These are phyloP conservation scores for Sorex fumeus DNA, from an alignment of 2,113 vertebrate genomes.

Conservation along the genomic window DNA sequence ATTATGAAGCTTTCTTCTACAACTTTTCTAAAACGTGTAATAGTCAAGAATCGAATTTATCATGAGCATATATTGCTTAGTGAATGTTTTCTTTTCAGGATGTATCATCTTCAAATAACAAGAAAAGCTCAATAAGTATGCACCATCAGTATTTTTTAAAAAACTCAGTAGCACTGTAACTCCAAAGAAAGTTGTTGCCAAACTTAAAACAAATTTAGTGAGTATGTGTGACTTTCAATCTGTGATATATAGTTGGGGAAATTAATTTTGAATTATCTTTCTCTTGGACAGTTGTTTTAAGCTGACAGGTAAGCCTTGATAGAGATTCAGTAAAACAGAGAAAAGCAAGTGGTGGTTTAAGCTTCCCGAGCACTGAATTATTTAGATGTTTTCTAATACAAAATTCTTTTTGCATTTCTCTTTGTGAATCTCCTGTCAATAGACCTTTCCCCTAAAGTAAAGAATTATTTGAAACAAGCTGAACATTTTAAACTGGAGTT, in stretches of 20 bases:
- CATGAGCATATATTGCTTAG: neutral
- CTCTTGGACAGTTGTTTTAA: slow-evolving; percentile 15
- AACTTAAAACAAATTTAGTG: slow-evolving; percentile 11
- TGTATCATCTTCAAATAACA: slow-evolving; percentile 67
- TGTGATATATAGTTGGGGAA: neutral
- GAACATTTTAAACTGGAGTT: slow-evolving; percentile 29
- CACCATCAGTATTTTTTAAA: slow-evolving; percentile 12
- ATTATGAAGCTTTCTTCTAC: slow-evolving; percentile 65
- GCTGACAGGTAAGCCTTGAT: slow-evolving; percentile 22
- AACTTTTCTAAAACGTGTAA: slow-evolving; percentile 57
- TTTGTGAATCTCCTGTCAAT: slow-evolving; percentile 45
- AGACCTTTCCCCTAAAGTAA: slow-evolving; percentile 61
- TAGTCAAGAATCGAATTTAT: slow-evolving; percentile 59
- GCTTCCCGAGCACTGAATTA: slow-evolving; percentile 62
- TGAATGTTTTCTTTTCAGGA: slow-evolving; percentile 52
- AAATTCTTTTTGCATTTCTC: slow-evolving; percentile 67
- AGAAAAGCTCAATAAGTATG: slow-evolving; percentile 7
- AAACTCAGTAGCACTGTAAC: neutral
- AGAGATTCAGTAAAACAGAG: slow-evolving; percentile 28
- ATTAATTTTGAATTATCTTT: slow-evolving; percentile 41
- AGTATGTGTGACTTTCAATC: slow-evolving; percentile 9
- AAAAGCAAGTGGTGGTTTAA: neutral
- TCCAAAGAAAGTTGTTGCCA: neutral
- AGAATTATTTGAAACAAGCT: slow-evolving; percentile 78
- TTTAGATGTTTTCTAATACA: slow-evolving; percentile 63